These are phyloP conservation scores for Spodoptera litura DNA, from an alignment of 1,140 invertebrate species.

Conservation along the genomic window DNA sequence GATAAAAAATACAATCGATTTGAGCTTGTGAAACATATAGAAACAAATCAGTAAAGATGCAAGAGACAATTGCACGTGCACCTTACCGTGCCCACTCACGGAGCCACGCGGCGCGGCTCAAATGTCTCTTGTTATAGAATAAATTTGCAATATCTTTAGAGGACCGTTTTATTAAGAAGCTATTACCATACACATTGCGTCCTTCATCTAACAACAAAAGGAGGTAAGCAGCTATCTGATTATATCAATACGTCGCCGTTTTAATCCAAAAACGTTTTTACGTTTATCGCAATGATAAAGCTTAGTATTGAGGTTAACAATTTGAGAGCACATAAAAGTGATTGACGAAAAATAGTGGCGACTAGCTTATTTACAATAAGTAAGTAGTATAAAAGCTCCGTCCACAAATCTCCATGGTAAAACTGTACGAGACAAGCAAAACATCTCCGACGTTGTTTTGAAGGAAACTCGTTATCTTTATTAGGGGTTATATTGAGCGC, in stretches of 20 bases:
- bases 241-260: background rate
- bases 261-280: no score
- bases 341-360: background rate
- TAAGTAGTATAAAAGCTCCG: background rate
- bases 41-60: no score
- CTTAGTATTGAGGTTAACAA: background rate
- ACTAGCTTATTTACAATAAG: background rate
- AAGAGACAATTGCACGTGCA: background rate
- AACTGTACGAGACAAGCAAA: conserved; percentile 38
- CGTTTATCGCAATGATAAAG: background rate
- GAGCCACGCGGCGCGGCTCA: no score
- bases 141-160: conserved; percentile 29
- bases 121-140: conserved; percentile 11
- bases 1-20: no score
- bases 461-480: conserved; percentile 53
- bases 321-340: background rate
- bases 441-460: conserved; percentile 48
- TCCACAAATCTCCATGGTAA: conserved; percentile 1
- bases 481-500: conserved; percentile 45
- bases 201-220: background rate
- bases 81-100: background rate
- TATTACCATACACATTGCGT: conserved; percentile 10
- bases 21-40: no score
- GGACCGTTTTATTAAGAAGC: conserved; percentile 2
- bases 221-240: background rate